Conservation (phyloP, 2,888 invertebrate species). For the Tipula lateralis region DNA sequence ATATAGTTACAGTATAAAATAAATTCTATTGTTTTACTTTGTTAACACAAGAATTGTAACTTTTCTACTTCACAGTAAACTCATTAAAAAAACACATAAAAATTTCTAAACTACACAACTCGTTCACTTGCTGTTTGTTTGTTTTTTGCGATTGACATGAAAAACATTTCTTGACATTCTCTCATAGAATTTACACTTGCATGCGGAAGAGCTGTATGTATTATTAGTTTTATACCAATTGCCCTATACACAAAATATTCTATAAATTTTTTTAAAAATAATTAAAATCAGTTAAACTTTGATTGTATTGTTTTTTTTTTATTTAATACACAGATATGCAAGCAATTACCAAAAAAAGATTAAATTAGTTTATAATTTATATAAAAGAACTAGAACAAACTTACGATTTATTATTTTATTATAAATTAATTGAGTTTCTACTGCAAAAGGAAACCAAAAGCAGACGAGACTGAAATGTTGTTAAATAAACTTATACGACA, state of each 20-base stretch:
- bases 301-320: background rate
- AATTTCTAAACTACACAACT: background rate
- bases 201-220: background rate
- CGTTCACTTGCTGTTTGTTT: background rate
- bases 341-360: background rate
- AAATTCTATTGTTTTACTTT: background rate
- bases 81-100: background rate
- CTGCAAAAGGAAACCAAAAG: background rate
- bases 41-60: background rate
- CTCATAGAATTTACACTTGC: background rate
- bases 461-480: background rate
- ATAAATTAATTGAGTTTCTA: no score
- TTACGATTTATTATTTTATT: background rate
- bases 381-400: background rate
- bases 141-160: background rate
- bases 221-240: background rate
- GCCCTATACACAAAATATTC: background rate
- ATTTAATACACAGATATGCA: background rate
- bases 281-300: background rate
- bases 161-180: background rate
- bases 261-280: background rate
- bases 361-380: background rate
- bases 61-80: background rate
- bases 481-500: background rate
- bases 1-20: background rate